A percentile compares a stretch with the other conserved stretches of the same genome.
Conservation (phyloP, 2,888 invertebrate species). For the Drosophila mayaguana region DNA sequence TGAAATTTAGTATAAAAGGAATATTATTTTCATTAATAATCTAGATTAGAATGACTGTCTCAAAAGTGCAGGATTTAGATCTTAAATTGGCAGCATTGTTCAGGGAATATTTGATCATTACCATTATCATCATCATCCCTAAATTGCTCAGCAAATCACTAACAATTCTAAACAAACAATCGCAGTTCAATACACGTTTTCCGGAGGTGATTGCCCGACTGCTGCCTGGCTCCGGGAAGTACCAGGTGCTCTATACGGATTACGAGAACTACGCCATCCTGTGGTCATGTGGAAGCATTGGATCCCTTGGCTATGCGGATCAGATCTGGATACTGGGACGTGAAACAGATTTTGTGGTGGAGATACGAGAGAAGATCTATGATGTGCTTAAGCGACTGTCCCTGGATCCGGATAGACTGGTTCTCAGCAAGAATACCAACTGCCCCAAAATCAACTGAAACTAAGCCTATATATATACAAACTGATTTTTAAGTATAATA, state of each 20-base stretch:
- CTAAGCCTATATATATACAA: background rate
- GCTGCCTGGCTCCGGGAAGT: constrained; percentile 90
- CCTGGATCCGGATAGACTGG: constrained; percentile 89
- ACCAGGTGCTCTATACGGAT: constrained; percentile 90
- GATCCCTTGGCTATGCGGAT: constrained; percentile 86
- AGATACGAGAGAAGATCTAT: constrained; percentile 88
- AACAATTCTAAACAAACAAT: constrained; percentile 1
- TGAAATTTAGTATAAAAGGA: too few species aligned
- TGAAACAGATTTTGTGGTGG: constrained; percentile 88
- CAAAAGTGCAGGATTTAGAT: background rate
- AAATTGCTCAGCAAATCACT: background rate
- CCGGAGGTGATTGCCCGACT: constrained; percentile 89
- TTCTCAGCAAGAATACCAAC: constrained; percentile 89
- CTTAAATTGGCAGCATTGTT: background rate
- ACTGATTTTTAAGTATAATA: constrained; percentile 44
- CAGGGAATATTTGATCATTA: background rate
- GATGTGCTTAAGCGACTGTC: constrained; percentile 87
- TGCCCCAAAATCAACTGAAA: constrained; percentile 85
- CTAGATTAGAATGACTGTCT: too few species aligned
- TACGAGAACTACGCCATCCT: constrained; percentile 90
- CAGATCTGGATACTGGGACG: constrained; percentile 91
- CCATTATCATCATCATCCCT: background rate
- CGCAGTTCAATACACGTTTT: constrained; percentile 87
- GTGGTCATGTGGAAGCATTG: constrained; percentile 90
- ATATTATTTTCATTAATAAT: too few species aligned